Conservation (phyloP, 2,113 vertebrate species). For the Caranx ignobilis region DNA sequence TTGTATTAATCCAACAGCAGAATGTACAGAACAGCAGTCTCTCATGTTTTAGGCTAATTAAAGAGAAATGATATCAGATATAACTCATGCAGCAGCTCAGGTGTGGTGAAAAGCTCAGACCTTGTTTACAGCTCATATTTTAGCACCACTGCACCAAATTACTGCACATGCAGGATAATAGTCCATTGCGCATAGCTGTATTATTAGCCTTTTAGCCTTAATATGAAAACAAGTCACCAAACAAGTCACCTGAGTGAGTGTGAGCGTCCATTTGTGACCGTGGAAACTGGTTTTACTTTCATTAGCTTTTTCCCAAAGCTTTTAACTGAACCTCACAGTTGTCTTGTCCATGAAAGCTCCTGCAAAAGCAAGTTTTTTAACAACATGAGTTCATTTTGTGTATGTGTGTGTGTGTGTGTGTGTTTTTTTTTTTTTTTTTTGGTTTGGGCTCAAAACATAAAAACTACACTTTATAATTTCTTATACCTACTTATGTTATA, state of each 20-base stretch:
- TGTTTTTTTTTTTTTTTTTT: not conserved
- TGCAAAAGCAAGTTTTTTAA: not conserved
- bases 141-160: constrained; percentile 10
- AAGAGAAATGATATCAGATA: not conserved
- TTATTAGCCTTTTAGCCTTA: constrained; percentile 14
- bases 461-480: not conserved
- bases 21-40: constrained; percentile 29
- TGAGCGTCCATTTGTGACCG: not conserved
- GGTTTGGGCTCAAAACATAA: not conserved
- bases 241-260: not conserved
- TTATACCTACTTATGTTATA: not conserved
- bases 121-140: constrained; percentile 23
- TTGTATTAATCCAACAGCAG: constrained; percentile 28
- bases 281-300: too few species aligned
- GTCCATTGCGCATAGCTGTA: not conserved
- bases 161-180: not conserved
- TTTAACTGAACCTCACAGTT: not conserved
- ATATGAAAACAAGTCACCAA: constrained; percentile 8
- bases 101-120: constrained; percentile 31
- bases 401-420: too few species aligned
- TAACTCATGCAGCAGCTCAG: constrained; percentile 39
- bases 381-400: too few species aligned
- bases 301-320: not conserved
- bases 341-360: too few species aligned
- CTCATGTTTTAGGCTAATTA: constrained; percentile 15